Conservation (phyloP, 2,797 vertebrate genomes). For the Syncerus caffer region DNA sequence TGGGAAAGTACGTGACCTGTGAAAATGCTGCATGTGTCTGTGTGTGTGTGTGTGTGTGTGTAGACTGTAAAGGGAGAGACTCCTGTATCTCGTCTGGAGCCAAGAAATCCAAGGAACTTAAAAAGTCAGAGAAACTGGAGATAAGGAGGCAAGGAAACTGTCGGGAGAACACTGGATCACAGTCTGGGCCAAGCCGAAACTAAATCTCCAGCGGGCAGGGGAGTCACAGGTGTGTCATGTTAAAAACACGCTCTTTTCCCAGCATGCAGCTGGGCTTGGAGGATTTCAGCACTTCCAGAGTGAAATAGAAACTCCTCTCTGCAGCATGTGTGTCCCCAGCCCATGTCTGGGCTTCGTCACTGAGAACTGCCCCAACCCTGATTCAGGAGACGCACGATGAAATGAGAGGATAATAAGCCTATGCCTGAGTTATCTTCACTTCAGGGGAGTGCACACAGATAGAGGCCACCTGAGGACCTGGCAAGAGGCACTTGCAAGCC, state of each 20-base stretch:
- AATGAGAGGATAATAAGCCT: neutral
- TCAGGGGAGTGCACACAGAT: neutral
- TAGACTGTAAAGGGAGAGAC: neutral
- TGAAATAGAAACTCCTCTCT: neutral
- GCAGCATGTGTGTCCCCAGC: accelerated
- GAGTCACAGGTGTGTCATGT: neutral
- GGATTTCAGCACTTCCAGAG: neutral
- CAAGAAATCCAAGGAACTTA: neutral
- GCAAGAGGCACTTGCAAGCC: neutral
- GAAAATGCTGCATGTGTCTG: neutral
- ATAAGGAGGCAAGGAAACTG: neutral
- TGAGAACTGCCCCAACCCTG: neutral
- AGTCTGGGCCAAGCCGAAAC: neutral
- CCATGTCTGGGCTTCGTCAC: neutral
- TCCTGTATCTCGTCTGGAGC: neutral
- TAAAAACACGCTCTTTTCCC: neutral
- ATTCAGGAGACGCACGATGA: neutral
- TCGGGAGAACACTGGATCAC: neutral
- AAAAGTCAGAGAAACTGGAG: neutral
- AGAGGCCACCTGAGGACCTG: neutral
- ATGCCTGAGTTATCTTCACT: neutral
- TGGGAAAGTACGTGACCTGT: neutral
- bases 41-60: too few relatives aligned
- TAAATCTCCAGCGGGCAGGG: neutral
- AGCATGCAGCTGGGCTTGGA: neutral